Evolutionary conservation across 2,888 invertebrate species (phyloP), one percentile per base, ranked within the genome.

Genomic region (Melinaea menophilus): DNA sequence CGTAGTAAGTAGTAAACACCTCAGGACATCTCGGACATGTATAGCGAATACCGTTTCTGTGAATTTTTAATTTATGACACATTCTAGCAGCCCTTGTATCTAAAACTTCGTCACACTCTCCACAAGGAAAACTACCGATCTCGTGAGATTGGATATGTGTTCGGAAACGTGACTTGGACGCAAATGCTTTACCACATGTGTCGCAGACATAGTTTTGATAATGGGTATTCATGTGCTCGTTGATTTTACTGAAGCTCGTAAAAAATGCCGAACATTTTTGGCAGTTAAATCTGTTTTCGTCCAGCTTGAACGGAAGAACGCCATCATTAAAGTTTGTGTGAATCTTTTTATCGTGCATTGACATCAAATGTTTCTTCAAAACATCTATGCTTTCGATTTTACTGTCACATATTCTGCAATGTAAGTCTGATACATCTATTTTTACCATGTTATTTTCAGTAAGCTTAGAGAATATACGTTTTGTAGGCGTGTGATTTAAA

Each of bases 371-470:
- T 33, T 78, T 75, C 70, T 89, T 90, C 3, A 90, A 73, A 51
- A 69, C 66, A 7, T 86, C 81, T 56, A 90, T 71, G 22, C 72
- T 73, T 13, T 76, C 73, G 3, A 88, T 58, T 37, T 66, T 35
- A n/a, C 70, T 65, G 57, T 74, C 71, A 69, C 90, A 90, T 2
- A 88, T 51, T 48, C 81, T 81, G 73, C 90, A 90, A 13, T 70
- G 74, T 5, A 90, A 75, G 59, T 82, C 75, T 0, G 81, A 75
- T 34, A 89, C 77, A 48, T 90, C 90, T n/a, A 90, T 76, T 79
- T 90, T 90, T 2, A 90, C 76, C 87, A 88, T 85, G 67, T 89
- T 90, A 67, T 89, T 89, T 76, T 89, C 89, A 2, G 78, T 85
- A 2, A 90, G 72, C 71, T 90, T 90, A 0, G 85, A 74, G 67